A percentile compares a stretch with the other conserved stretches of the same genome.
phyloP scores from a whole-genome alignment of 2,888 invertebrate genomes.

The Mechanitis messenoides region DNA sequence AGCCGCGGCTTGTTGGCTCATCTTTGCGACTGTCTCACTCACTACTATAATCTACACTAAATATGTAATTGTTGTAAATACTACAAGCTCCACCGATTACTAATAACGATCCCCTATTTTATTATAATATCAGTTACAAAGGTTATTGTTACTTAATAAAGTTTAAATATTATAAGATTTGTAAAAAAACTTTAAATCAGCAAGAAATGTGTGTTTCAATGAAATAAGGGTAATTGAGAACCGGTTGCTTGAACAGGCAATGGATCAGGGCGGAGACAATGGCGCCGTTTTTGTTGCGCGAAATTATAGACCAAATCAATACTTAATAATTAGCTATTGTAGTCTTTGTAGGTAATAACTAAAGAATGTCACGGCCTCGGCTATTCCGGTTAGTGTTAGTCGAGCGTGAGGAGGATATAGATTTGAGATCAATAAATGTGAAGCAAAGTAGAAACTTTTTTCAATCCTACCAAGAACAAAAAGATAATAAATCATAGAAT shows the following conservation, averaged over 20 bases:
- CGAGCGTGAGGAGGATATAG: constrained; percentile 51
- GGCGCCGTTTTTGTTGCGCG: constrained; percentile 42
- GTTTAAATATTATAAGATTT: constrained; percentile 38
- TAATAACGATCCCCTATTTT: constrained; percentile 53
- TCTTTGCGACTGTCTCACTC: constrained; percentile 37
- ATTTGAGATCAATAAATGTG: constrained; percentile 50
- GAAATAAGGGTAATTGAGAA: constrained; percentile 55
- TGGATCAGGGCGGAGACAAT: constrained; percentile 51
- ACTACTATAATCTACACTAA: constrained; percentile 13
- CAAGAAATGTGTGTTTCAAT: constrained; percentile 42
- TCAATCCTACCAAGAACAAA: constrained; percentile 51
- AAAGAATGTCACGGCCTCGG: constrained; percentile 60
- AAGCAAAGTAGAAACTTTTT: constrained; percentile 54
- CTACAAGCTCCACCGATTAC: constrained; percentile 46
- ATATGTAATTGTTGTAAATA: constrained; percentile 27
- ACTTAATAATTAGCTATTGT: constrained; percentile 58
- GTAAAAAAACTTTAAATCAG: constrained; percentile 41
- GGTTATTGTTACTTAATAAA: constrained; percentile 33
- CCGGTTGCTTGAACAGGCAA: constrained; percentile 48
- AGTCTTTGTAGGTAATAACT: constrained; percentile 58
- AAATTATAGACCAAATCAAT: constrained; percentile 52
- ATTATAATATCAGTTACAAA: constrained; percentile 40
- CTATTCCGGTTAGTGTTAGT: constrained; percentile 52
- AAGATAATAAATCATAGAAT: constrained; percentile 62
- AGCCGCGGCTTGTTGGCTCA: constrained; percentile 49